Base-by-base conservation (phyloP, 2,797 vertebrate species). In the Enteromius paludinosus region DNA sequence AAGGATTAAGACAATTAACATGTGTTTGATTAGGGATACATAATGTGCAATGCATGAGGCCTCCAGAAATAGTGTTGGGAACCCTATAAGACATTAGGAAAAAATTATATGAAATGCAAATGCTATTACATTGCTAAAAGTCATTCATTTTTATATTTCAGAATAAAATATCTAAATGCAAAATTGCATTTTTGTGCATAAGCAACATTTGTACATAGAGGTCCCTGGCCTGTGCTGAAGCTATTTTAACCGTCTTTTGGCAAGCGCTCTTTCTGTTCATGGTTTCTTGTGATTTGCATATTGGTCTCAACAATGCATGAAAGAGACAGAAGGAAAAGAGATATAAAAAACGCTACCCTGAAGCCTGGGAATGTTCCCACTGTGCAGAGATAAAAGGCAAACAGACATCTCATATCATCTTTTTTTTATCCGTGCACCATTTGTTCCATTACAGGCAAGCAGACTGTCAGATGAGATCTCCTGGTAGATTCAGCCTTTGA, bases 381-480 rank as follows among this genome's bases (percentile, higher is more conserved):
- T 62, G 79, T 75, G 73, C 43, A 3, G 47, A 83, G 85, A 88
- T 86, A 78, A 81, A 85, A 86, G 86, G 49, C 77, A 30, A 66
- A 68, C 78, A 70, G 71, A 64, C 85, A 65, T 83, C 43, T 73
- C 73, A 45, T 74, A 72, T 72, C 49, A 41, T 76, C 35, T 72
- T 76, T 80, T 83, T 79, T 78, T 76, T 59, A 79, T 84, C 80
- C 74, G 71, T 83, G 64, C 85, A 59, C 70, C 83, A 85, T 87
- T 89, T 89, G 85, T 89, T 88, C 77, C 70, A 88, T 89, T 82
- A 23, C 85, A 76, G 83, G 79, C 84, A 76, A 77, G 25, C 47
- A 59, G 79, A 77, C 59, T 90, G 87, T 89, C 86, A 89, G 91
- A 91, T 89, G 84, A 81, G 82, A 66, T 83, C 87, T 79, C 84